Evolutionary conservation across 2,113 vertebrate genomes (phyloP).

Genomic region (Typhlomys cinereus): DNA sequence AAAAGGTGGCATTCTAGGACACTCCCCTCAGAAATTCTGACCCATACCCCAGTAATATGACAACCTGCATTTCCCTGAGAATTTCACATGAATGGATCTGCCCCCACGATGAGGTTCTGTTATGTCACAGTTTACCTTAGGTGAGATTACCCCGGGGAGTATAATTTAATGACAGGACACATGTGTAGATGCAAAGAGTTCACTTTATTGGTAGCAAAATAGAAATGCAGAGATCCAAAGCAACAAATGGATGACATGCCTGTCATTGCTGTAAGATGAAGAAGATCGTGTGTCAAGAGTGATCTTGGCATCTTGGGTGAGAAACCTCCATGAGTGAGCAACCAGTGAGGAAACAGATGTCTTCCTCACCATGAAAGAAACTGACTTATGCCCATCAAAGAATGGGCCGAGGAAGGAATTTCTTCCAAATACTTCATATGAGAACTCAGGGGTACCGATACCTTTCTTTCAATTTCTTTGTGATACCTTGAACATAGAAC

Average conservation of each 20-base stretch:
- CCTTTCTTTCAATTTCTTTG: not conserved
- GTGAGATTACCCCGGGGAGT: not conserved
- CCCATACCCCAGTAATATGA: too few relatives aligned
- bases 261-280: not conserved
- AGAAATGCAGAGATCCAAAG: not conserved
- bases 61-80: too few relatives aligned
- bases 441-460: not conserved
- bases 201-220: not conserved
- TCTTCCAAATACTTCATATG: not conserved
- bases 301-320: not conserved
- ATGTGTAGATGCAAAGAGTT: not conserved
- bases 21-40: too few relatives aligned
- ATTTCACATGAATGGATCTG: not conserved
- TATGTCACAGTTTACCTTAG: not conserved
- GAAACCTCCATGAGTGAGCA: not conserved
- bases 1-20: not conserved
- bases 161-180: not conserved
- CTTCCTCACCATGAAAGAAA: not conserved
- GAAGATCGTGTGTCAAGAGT: not conserved
- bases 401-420: not conserved
- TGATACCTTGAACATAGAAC: too few relatives aligned
- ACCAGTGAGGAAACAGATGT: not conserved
- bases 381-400: not conserved
- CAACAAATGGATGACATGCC: not conserved
- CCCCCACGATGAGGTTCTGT: not conserved